Base-by-base conservation (phyloP, 2,113 vertebrate species). In the Microtus ochrogaster region DNA sequence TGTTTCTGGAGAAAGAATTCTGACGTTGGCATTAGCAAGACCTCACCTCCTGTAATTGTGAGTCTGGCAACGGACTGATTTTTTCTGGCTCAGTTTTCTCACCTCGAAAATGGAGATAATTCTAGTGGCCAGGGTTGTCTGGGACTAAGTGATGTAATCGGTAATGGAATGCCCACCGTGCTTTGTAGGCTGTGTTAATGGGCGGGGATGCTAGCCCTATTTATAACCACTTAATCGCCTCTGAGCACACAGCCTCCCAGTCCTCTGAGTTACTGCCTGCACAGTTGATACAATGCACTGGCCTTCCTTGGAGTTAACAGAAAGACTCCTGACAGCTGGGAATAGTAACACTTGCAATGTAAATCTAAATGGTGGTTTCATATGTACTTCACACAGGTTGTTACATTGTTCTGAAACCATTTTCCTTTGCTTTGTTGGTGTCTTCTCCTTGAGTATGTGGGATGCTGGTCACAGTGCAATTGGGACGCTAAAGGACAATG, bases 341-440 rank as follows among this genome's bases (percentile, higher is more conserved):
- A 94, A 91, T 66, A 49, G 26, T 63, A 52, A 47, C 24, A 76
- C 21, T 72, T 96, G 66, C 44, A 83, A 90, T 72, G 58, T 79
- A 30, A 92, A 10, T 73, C 49, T 91, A 49, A 52, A 24, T 90
- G 36, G 47, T 93, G 36, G 26, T 70, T 96, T 95, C 88, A 87
- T 89, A 41, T 94, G 88, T 94, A 68, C 88, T 92, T 88, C 3
- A 3, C 61, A 49, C 58, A 78, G 41, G 68, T 93, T 39, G 94
- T 89, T 94, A 90, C 97, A 94, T 90, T 96, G 88, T 89, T 94
- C 82, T 93, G 72, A 92, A 96, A 24, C 77, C 49, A 83, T 92
- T 66, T 81, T 72, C 36, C 79, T 93, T 87, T 82, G 76, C 63
- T 92, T 95, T 90, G 95, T 73, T 90, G 87, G 79, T 61, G 0